These are phyloP conservation scores for Harlomillsia oculata DNA, from an alignment of 1,140 invertebrate species.

Conservation along the genomic window DNA sequence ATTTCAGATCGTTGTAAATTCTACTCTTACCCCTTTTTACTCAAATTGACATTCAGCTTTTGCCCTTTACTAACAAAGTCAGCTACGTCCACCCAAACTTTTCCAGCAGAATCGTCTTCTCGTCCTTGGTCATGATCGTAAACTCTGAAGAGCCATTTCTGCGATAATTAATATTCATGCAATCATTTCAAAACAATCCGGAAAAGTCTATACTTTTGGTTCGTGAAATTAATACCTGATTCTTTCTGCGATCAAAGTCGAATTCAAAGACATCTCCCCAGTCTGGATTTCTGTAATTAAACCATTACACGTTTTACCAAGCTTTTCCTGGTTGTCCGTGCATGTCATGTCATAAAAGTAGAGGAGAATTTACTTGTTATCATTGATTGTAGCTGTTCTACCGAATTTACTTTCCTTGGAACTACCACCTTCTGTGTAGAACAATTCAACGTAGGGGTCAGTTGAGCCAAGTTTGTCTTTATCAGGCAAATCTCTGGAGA, in stretches of 20 bases:
- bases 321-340: too few relatives aligned
- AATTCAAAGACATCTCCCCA: slow-evolving; percentile 33
- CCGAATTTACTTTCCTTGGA: slow-evolving; percentile 21
- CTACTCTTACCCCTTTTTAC: slow-evolving; percentile 24
- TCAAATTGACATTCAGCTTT: slow-evolving; percentile 22
- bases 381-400: slow-evolving; percentile 12
- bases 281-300: too few relatives aligned
- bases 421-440: slow-evolving; percentile 23
- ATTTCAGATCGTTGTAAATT: neutral
- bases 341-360: too few relatives aligned
- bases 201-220: neutral
- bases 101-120: slow-evolving; percentile 30
- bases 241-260: slow-evolving; percentile 25
- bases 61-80: slow-evolving; percentile 31
- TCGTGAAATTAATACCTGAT: slow-evolving; percentile 12
- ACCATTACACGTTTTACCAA: too few relatives aligned
- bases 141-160: slow-evolving; percentile 22
- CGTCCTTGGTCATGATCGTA: slow-evolving; percentile 28
- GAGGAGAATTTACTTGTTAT: too few relatives aligned
- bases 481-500: slow-evolving; percentile 11
- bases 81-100: slow-evolving; percentile 28
- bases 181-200: neutral
- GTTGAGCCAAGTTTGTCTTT: slow-evolving; percentile 1
- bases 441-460: slow-evolving; percentile 25
- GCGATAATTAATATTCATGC: neutral